phyloP scores from a whole-genome alignment of 2,888 invertebrate genomes.

The Drosophila ezoana region DNA sequence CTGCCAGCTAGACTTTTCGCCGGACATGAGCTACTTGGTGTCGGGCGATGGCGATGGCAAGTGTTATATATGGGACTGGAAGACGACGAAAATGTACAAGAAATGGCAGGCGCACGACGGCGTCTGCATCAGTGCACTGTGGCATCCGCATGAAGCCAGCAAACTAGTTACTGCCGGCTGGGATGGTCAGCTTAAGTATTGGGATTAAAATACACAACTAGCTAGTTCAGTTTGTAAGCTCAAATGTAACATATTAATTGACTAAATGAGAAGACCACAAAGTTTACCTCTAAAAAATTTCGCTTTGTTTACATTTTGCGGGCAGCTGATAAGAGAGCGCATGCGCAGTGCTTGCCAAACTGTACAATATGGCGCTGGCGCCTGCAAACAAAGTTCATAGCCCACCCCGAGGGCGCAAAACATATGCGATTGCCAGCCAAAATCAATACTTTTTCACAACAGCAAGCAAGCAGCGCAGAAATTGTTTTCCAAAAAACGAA shows the following conservation, averaged over 20 bases:
- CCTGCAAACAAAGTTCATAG: slow-evolving; percentile 11
- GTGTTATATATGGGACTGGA: slow-evolving; percentile 99
- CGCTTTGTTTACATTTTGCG: slow-evolving; percentile 26
- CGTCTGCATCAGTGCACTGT: slow-evolving; percentile 96
- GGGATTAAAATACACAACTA: slow-evolving; percentile 90
- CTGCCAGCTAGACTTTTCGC: slow-evolving; percentile 98
- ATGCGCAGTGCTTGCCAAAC: slow-evolving; percentile 30
- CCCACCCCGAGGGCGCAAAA: slow-evolving; percentile 51
- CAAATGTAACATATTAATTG: slow-evolving; percentile 42
- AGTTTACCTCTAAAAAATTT: slow-evolving; percentile 7
- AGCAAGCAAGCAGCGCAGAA: slow-evolving; percentile 33
- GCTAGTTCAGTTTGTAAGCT: slow-evolving; percentile 43
- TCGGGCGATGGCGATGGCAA: slow-evolving; percentile 99
- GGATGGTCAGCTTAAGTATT: slow-evolving; percentile 99
- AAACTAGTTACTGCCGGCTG: slow-evolving; percentile 99
- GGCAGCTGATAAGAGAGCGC: slow-evolving; percentile 62
- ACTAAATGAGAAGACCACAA: slow-evolving; percentile 22
- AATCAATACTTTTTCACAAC: slow-evolving; percentile 75
- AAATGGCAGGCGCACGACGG: slow-evolving; percentile 99
- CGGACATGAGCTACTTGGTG: slow-evolving; percentile 99
- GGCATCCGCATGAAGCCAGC: slow-evolving; percentile 99
- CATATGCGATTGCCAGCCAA: slow-evolving; percentile 71
- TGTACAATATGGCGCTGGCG: slow-evolving; percentile 47
- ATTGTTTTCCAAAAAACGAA: slow-evolving; percentile 11
- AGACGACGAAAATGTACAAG: slow-evolving; percentile 98